Evolutionary conservation across 2,113 vertebrate genomes (phyloP), one percentile per base, ranked within the genome.

Genomic region (Electrona antarctica): DNA sequence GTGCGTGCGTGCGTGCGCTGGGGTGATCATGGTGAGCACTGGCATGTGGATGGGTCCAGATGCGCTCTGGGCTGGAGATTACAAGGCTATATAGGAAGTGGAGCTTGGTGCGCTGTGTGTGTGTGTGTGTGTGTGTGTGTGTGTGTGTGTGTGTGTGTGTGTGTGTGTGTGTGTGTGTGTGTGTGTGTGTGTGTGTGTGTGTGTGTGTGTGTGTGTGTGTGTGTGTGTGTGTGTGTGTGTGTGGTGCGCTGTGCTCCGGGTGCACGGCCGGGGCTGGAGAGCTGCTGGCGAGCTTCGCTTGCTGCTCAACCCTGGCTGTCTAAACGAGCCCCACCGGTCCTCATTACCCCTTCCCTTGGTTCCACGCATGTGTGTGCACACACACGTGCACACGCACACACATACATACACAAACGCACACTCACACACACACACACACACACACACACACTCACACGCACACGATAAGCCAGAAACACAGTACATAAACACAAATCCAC

Each of bases 271-370:
- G 60, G 55, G 60, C 46, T 8, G 21, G 46, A 11, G 54, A n/a
- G 41, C n/a, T 21, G 21, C 67, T 69, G 45, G 4, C 54, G 7
- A 7, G 21, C 21, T 21, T 2, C 21, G 21, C 21, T 21, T 4
- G 71, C 75, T 77, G 78, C 80, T 88, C 88, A 88, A 88, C 90
- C 85, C 81, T 82, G 86, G 83, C 83, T 82, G 76, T 79, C 87
- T 89, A 92, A 92, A 92, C 60, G 77, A 88, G 89, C 87, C 90
- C 88, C 90, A 85, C 85, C 8, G 86, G 89, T 89, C 79, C 88
- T 92, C 89, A 92, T 92, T 92, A 92, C 85, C 84, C 85, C 82
- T 81, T 91, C 88, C 83, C 88, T 67, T 46, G 82, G 83, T 15
- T 64, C 14, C n/a, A 49, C 47, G 28, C 62, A 51, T 11, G 33